phyloP scores from a whole-genome alignment of 2,113 vertebrate species.

The Manacus vitellinus region DNA sequence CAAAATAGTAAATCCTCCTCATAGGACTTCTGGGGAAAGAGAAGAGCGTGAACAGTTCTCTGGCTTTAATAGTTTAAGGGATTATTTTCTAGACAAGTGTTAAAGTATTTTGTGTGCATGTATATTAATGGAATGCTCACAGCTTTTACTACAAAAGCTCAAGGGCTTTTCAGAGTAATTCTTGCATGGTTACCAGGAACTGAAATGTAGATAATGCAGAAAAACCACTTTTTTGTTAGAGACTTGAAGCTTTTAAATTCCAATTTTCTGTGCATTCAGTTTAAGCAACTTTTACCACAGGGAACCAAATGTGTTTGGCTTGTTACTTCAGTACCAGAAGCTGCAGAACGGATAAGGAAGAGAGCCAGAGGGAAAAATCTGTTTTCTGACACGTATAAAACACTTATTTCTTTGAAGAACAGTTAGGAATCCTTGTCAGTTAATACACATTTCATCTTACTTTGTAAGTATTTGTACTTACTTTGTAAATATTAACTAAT shows the following conservation, averaged over 20 bases:
- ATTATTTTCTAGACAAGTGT: neutral
- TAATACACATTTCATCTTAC: neutral
- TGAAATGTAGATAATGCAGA: neutral
- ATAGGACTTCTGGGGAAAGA: neutral
- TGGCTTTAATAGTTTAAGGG: neutral
- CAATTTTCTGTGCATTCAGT: neutral
- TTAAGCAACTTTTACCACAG: neutral
- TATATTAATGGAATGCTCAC: neutral
- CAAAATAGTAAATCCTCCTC: neutral
- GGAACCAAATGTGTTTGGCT: neutral
- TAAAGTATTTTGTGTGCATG: neutral
- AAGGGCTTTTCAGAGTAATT: neutral
- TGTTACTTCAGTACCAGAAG: neutral
- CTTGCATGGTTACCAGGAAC: neutral
- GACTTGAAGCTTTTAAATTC: neutral
- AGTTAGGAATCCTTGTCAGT: neutral
- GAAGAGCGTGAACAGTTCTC: neutral
- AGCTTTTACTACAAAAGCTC: neutral
- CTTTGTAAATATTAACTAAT: neutral
- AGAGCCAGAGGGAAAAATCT: neutral
- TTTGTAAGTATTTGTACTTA: neutral
- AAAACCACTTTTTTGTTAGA: neutral
- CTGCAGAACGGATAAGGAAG: neutral
- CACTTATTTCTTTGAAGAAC: neutral
- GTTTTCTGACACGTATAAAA: neutral